Evolutionary conservation across 2,113 vertebrate species (phyloP), one percentile per base, ranked within the genome.

Genomic region (Actenoides hombroni): DNA sequence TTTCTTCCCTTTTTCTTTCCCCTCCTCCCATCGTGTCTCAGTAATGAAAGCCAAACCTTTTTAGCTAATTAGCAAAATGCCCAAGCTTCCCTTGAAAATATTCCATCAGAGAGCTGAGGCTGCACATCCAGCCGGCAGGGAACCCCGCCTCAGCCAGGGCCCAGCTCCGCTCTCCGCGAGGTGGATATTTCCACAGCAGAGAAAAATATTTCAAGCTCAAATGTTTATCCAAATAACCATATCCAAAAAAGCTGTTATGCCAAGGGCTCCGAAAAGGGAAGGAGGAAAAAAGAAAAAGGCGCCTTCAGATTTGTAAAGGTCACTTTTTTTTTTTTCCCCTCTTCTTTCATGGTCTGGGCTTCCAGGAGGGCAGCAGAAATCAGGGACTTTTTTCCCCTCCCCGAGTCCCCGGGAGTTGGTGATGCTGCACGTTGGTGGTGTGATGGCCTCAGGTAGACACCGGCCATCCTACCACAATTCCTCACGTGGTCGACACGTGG

Each of bases 31-130:
- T 54, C 61, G 2, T 2, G 61, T 79, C 79, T 81, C 42, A 1
- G 93, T 83, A 95, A 93, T 10, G 77, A 67, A 70, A 79, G 91
- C 86, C 95, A 94, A 95, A 90, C 75, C 90, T 95, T 95, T 94
- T 94, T 74, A 95, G 92, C 92, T 96, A 92, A 94, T 95, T 95
- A 91, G 57, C 90, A 54, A 92, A 57, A 92, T 16, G 76, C 88
- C 1, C 0, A 82, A 77, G 89, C 90, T 90, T 83, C 80, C 76
- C 87, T 88, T 85, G 56, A 68, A 94, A 96, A 93, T 71, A 73
- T 78, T 91, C 91, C 95, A 84, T 15, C 91, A 82, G 94, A 64
- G 3, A 75, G 69, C 21, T 40, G 11, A 31, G 90, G 70, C 51
- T 61, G 86, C 91, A 10, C 81, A 23, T 37, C 80, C 46, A 37